Base-by-base conservation (phyloP, 2,113 vertebrate genomes). In the Ariopsis seemanni region DNA sequence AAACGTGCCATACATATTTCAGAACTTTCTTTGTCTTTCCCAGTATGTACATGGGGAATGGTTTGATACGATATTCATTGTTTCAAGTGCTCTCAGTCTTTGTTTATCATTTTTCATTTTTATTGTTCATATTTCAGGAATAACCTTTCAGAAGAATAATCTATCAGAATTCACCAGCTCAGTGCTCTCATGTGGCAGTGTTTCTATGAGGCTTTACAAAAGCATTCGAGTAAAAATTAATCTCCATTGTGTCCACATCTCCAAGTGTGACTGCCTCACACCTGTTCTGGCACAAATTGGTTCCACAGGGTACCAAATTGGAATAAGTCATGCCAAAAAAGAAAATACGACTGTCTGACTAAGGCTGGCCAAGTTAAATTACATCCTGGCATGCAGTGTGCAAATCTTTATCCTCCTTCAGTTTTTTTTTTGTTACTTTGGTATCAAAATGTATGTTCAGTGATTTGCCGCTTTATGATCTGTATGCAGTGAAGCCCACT, bases 171-270 rank as follows among this genome's bases (percentile, higher is more conserved):
- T 11, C 72, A 25, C 22, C 15, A 1, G 50, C 22, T 50, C 34
- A 1, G 4, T 53, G 63, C 48, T 53, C 42, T 52, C 48, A 27
- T 50, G 34, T 10, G 30, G 20, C 52, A 42, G 63, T 42, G 10
- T 74, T 34, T 81, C 30, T 25, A 50, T 25, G 78, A 34, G 78
- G 62, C 14, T 92, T 93, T 90, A 91, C 52, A 78, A 83, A 86
- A 15, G 53, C 50, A 27, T 58, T 86, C 34, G n/a, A 27, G 58
- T 87, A 67, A 86, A 52, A 78, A 78, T 60, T 62, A 80, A 82
- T 89, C 82, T 74, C 53, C 58, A 52, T 62, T 75, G 69, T 82
- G 50, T 30, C 22, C 42, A 42, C 42, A 42, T 42, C 42, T 42
- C 42, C 42, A 42, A 74, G 5, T 62, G 14, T 50, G 65, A 12